Conservation (phyloP, 2,113 vertebrate species). For the Mirza zaza region DNA sequence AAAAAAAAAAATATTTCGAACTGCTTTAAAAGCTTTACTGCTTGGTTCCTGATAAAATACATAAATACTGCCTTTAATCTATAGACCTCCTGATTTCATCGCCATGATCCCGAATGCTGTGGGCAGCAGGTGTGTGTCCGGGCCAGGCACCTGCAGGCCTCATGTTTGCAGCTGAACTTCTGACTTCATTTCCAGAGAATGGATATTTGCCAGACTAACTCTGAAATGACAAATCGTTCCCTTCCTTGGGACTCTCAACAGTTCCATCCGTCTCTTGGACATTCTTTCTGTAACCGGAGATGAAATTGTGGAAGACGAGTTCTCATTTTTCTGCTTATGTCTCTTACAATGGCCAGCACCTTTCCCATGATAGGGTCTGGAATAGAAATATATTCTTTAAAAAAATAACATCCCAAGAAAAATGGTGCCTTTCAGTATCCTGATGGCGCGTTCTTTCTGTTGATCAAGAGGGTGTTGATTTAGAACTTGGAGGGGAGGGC, state of each 20-base stretch:
- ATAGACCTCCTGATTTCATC: not conserved
- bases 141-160: not conserved
- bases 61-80: not conserved
- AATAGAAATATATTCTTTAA: not conserved
- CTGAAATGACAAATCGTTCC: not conserved
- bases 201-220: not conserved
- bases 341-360: not conserved
- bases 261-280: not conserved
- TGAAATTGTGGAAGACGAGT: not conserved
- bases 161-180: not conserved
- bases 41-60: slow-evolving; percentile 53
- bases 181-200: not conserved
- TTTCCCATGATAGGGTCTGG: not conserved
- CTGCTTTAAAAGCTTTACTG: slow-evolving; percentile 40
- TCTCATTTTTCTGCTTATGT: not conserved
- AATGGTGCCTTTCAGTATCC: not conserved
- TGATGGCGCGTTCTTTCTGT: not conserved
- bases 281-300: not conserved
- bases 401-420: not conserved
- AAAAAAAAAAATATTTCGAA: not conserved
- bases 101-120: not conserved
- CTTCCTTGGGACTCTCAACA: not conserved
- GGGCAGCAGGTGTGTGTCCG: not conserved
- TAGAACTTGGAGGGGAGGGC: not conserved
- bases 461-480: not conserved